Conservation (phyloP, 2,888 invertebrate species). For the Parnassius smintheus region DNA sequence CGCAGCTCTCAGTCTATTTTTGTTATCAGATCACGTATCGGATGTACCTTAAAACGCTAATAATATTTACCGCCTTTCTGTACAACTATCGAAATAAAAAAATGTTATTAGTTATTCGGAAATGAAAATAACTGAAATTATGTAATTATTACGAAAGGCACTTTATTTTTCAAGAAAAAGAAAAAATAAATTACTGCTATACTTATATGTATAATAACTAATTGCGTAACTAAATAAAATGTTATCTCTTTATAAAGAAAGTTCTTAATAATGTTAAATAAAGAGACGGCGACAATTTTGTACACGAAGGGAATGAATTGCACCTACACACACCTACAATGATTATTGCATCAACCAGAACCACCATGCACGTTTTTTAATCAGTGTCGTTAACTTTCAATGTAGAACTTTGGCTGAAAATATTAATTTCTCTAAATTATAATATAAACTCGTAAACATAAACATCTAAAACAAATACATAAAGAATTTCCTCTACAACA, state of each 20-base stretch:
- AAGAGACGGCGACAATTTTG: constrained; percentile 30
- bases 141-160: constrained; percentile 52
- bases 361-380: constrained; percentile 3
- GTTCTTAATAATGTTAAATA: constrained; percentile 30
- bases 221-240: constrained; percentile 37
- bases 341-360: constrained; percentile 11
- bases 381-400: constrained; percentile 30
- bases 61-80: constrained; percentile 1
- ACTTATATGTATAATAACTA: constrained; percentile 42
- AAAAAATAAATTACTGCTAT: constrained; percentile 51
- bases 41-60: no score
- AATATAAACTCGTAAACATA: constrained; percentile 62
- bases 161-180: constrained; percentile 52
- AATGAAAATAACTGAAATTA: constrained; percentile 23
- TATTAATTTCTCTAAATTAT: constrained; percentile 42
- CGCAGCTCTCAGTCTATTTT: no score
- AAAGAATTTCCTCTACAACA: constrained; percentile 72
- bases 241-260: constrained; percentile 32
- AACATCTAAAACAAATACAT: constrained; percentile 68
- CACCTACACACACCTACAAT: constrained; percentile 26
- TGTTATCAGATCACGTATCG: no score
- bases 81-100: constrained; percentile 5
- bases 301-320: constrained; percentile 30
- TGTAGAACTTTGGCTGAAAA: constrained; percentile 58
- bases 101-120: constrained; percentile 1